phyloP scores from a whole-genome alignment of 2,888 invertebrate genomes.

The Helicoverpa assulta region DNA sequence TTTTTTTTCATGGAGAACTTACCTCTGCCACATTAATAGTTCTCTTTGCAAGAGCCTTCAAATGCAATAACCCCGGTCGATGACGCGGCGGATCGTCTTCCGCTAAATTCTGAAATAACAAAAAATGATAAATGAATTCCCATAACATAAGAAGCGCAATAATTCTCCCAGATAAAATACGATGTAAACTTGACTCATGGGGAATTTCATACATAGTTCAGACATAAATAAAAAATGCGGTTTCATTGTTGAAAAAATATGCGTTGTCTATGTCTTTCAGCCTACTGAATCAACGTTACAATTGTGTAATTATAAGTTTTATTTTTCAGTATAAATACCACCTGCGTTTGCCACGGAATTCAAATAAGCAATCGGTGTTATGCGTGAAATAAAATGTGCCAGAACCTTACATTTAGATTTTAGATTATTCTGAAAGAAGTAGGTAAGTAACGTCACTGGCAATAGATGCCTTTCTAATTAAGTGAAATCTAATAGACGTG shows the following conservation, averaged over 20 bases:
- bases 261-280: slow-evolving; percentile 30
- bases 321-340: background rate
- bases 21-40: slow-evolving; percentile 81
- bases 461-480: too few species aligned
- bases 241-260: slow-evolving; percentile 34
- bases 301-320: slow-evolving; percentile 9
- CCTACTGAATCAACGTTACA: slow-evolving; percentile 7
- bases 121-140: slow-evolving; percentile 56
- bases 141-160: slow-evolving; percentile 45
- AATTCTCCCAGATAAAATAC: slow-evolving; percentile 47
- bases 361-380: background rate
- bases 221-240: slow-evolving; percentile 27
- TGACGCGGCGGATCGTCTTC: slow-evolving; percentile 78
- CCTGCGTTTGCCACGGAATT: background rate
- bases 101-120: slow-evolving; percentile 76
- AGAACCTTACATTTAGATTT: background rate
- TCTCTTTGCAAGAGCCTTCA: slow-evolving; percentile 75
- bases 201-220: slow-evolving; percentile 38
- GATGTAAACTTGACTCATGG: slow-evolving; percentile 50
- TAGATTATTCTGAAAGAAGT: background rate
- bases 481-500: too few species aligned
- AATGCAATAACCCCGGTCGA: slow-evolving; percentile 78
- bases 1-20: slow-evolving; percentile 21
- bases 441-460: background rate
- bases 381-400: background rate